Percentiles rank a stretch among this genome's conserved stretches.
These are phyloP conservation scores for Sinohyriopsis cumingii DNA, from an alignment of 2,888 invertebrate species.

Conservation along the genomic window DNA sequence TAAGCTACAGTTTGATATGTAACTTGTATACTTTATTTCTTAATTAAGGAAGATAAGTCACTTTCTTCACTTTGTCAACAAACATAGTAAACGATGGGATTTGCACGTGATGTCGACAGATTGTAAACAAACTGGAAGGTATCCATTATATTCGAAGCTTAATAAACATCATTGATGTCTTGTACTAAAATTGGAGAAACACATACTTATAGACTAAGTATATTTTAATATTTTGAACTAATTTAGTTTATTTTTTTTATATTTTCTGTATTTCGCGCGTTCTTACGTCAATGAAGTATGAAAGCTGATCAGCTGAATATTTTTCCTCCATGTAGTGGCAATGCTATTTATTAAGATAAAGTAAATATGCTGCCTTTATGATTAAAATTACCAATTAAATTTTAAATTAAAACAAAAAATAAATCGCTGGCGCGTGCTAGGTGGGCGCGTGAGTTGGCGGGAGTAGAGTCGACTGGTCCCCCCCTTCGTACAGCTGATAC, in stretches of 20 bases:
- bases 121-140: conserved; percentile 6
- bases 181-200: no score
- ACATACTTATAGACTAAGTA: no score
- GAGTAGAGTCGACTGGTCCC: conserved; percentile 33
- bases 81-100: background rate
- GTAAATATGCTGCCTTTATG: background rate
- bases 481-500: conserved; percentile 24
- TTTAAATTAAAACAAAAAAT: conserved; percentile 1
- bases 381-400: background rate
- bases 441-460: conserved; percentile 34
- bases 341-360: background rate
- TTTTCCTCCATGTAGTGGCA: no score
- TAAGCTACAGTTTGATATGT: conserved; percentile 32
- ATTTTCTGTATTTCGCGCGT: no score
- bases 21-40: conserved; percentile 9
- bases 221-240: no score
- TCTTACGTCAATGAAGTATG: no score
- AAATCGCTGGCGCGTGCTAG: conserved; percentile 6
- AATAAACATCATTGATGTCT: background rate
- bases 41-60: background rate
- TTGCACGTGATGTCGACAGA: conserved; percentile 4
- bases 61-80: conserved; percentile 4
- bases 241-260: no score
- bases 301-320: no score
- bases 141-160: background rate